A percentile compares a stretch with the other conserved stretches of the same genome.
Evolutionary conservation across 2,113 vertebrate genomes (phyloP).

Genomic region (Notiomystis cincta): DNA sequence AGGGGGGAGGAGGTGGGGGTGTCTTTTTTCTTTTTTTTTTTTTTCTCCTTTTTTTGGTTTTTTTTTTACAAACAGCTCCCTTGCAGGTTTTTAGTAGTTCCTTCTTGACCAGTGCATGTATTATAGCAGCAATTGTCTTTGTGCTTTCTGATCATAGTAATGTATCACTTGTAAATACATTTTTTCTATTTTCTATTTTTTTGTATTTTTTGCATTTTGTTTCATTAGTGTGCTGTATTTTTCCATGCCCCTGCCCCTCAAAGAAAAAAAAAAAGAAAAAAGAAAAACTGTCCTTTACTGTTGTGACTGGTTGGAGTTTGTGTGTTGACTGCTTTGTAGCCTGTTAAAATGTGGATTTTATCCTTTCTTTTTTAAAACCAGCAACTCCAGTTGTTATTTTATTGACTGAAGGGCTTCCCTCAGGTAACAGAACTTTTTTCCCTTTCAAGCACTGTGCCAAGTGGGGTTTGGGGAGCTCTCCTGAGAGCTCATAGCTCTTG

Average conservation of each 20-base stretch:
- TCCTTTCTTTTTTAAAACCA: constrained; percentile 5
- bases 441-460: not conserved
- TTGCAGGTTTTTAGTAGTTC: constrained; percentile 65
- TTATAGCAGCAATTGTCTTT: constrained; percentile 73
- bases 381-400: constrained; percentile 1
- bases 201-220: constrained; percentile 78
- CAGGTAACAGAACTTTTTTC: not conserved
- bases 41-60: not conserved
- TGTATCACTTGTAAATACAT: constrained; percentile 86
- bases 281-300: constrained; percentile 64
- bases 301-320: constrained; percentile 70
- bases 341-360: constrained; percentile 27
- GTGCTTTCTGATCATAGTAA: constrained; percentile 80
- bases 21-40: not conserved
- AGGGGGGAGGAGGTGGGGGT: not conserved
- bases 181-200: constrained; percentile 84
- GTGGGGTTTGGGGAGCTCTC: not conserved
- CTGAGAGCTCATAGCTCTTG: not conserved
- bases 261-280: constrained; percentile 17
- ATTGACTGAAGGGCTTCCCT: not conserved
- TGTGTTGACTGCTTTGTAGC: constrained; percentile 59
- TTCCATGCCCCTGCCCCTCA: constrained; percentile 69
- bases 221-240: constrained; percentile 81
- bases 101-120: constrained; percentile 78
- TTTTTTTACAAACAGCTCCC: constrained; percentile 46